A percentile compares a stretch with the other conserved stretches of the same genome.
phyloP scores from a whole-genome alignment of 1,140 invertebrate species.

The Euura lappo region DNA sequence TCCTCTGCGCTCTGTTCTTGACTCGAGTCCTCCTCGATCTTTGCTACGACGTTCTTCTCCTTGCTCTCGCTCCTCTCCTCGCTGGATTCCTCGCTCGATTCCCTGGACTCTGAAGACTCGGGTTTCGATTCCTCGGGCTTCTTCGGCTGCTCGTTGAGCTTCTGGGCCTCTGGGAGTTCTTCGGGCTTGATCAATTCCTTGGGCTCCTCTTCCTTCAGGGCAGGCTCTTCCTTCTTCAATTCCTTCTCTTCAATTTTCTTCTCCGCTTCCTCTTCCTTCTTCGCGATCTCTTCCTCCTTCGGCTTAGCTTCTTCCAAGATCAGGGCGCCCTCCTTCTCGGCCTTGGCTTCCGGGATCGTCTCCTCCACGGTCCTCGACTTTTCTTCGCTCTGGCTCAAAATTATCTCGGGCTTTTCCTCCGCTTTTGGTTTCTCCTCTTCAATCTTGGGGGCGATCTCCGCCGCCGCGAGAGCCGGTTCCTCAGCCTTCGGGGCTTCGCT shows the following conservation, averaged over 20 bases:
- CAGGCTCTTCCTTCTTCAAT: conserved; percentile 24
- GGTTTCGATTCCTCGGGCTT: conserved; percentile 29
- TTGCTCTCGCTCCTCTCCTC: conserved; percentile 39
- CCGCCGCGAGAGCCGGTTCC: too few relatives aligned
- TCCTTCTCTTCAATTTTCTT: conserved; percentile 6
- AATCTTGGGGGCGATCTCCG: too few relatives aligned
- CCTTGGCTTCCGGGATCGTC: neutral
- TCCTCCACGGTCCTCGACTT: neutral
- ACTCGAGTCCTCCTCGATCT: conserved; percentile 21
- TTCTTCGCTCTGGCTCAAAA: too few relatives aligned
- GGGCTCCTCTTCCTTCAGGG: conserved; percentile 18
- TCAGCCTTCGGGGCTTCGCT: too few relatives aligned
- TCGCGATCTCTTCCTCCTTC: too few relatives aligned
- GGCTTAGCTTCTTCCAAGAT: neutral
- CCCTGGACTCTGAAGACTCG: conserved; percentile 27
- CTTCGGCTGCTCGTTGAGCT: conserved; percentile 15
- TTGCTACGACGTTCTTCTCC: conserved; percentile 13
- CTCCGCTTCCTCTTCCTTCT: neutral
- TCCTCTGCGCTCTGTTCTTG: conserved; percentile 9
- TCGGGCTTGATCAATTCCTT: conserved; percentile 41
- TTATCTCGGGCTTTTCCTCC: conserved; percentile 29
- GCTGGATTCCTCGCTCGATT: conserved; percentile 28
- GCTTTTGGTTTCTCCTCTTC: conserved; percentile 28
- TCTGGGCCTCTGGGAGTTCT: conserved; percentile 23
- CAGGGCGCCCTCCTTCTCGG: neutral